Conservation (phyloP, 2,797 vertebrate genomes). For the Pseudomugil tenellus region DNA sequence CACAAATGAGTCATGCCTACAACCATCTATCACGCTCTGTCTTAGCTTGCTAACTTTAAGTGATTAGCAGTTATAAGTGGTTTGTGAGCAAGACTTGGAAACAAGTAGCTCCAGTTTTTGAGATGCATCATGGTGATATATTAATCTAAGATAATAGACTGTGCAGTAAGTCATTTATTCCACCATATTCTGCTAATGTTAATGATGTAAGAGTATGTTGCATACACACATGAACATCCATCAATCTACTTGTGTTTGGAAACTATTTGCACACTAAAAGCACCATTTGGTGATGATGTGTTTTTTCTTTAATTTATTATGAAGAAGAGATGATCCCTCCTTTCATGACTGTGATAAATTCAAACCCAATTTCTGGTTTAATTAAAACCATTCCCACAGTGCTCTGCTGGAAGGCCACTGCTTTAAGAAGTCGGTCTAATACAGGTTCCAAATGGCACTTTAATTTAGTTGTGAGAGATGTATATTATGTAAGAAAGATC, state of each 20-base stretch:
- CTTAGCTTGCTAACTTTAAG: slow-evolving; percentile 38
- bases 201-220: neutral
- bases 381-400: slow-evolving; percentile 71
- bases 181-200: slow-evolving; percentile 8
- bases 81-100: slow-evolving; percentile 51
- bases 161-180: slow-evolving; percentile 37
- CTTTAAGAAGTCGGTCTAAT: slow-evolving; percentile 63
- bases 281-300: slow-evolving; percentile 16
- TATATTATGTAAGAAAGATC: slow-evolving; percentile 30
- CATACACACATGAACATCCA: neutral
- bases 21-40: slow-evolving; percentile 33
- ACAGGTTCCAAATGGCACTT: slow-evolving; percentile 67
- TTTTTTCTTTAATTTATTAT: slow-evolving; percentile 60
- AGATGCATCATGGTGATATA: slow-evolving; percentile 59
- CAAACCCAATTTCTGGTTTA: slow-evolving; percentile 73
- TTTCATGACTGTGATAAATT: slow-evolving; percentile 68
- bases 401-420: slow-evolving; percentile 57
- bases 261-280: neutral
- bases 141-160: slow-evolving; percentile 60
- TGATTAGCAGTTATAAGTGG: slow-evolving; percentile 43
- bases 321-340: slow-evolving; percentile 60
- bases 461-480: slow-evolving; percentile 61
- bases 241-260: neutral
- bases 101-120: slow-evolving; percentile 36
- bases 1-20: slow-evolving; percentile 31